Percentiles rank a stretch among this genome's conserved stretches.
These are phyloP conservation scores for Falco punctatus DNA, from an alignment of 2,113 vertebrate species.

Conservation along the genomic window DNA sequence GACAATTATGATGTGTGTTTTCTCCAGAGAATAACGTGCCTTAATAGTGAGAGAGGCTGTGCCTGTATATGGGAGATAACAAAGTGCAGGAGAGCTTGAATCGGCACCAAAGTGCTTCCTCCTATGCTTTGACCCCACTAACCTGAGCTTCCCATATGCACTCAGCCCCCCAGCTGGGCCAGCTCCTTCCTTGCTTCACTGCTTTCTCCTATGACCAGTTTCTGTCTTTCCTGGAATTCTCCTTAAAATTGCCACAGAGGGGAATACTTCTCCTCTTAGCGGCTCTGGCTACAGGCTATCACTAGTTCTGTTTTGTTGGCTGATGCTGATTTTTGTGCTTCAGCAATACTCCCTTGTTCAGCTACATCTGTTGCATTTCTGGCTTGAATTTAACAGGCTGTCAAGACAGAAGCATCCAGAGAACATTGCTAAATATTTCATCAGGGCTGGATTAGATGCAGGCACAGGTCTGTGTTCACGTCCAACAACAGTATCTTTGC, in stretches of 20 bases:
- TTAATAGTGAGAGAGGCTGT: background rate
- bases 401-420: background rate
- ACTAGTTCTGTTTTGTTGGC: background rate
- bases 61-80: background rate
- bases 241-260: background rate
- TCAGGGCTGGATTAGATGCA: background rate
- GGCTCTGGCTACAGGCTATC: background rate
- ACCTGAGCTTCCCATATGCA: background rate
- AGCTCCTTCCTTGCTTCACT: background rate
- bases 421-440: slow-evolving; percentile 1
- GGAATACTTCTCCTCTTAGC: background rate
- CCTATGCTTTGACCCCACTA: fast-evolving
- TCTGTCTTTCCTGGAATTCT: slow-evolving; percentile 1
- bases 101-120: background rate
- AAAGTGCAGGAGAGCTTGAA: background rate
- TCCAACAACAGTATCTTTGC: background rate
- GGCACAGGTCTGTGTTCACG: background rate
- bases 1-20: background rate
- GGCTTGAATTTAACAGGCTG: background rate
- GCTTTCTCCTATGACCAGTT: background rate
- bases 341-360: background rate
- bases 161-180: background rate
- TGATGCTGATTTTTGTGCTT: background rate
- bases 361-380: background rate
- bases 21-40: background rate